A percentile compares a stretch with the other conserved stretches of the same genome.
These are phyloP conservation scores for Heteromormyrus szaboi DNA, from an alignment of 2,797 vertebrate species.

Conservation along the genomic window DNA sequence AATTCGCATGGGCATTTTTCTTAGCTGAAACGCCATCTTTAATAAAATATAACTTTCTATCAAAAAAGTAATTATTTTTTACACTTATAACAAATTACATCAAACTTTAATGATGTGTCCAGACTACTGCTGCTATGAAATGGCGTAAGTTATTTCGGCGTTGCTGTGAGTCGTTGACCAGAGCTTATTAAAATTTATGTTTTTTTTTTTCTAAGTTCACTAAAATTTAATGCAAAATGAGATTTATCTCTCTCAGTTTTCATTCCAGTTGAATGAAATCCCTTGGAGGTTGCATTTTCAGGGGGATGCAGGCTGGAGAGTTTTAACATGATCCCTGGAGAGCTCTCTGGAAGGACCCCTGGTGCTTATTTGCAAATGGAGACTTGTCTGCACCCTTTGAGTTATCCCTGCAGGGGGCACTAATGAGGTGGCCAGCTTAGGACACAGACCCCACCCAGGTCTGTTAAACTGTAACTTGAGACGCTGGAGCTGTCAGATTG, in stretches of 20 bases:
- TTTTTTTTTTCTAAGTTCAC: neutral
- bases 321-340: neutral
- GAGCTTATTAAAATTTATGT: neutral
- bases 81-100: constrained; percentile 2
- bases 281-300: neutral
- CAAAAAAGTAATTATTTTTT: constrained; percentile 2
- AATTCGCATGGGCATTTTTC: neutral
- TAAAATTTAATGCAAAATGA: neutral
- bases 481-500: neutral
- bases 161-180: neutral
- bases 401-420: neutral
- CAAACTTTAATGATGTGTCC: neutral
- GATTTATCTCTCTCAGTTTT: neutral
- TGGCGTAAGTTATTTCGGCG: neutral
- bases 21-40: neutral
- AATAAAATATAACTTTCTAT: constrained; percentile 3
- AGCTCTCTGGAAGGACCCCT: neutral
- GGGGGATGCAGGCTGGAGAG: neutral
- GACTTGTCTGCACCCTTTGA: neutral
- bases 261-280: neutral
- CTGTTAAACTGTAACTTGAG: neutral
- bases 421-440: neutral
- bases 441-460: neutral
- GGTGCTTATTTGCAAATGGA: neutral
- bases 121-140: neutral